Percentiles rank a stretch among this genome's conserved stretches.
These are phyloP conservation scores for Caenorhabditis inopinata DNA, from an alignment of 1,140 invertebrate genomes.

Conservation along the genomic window DNA sequence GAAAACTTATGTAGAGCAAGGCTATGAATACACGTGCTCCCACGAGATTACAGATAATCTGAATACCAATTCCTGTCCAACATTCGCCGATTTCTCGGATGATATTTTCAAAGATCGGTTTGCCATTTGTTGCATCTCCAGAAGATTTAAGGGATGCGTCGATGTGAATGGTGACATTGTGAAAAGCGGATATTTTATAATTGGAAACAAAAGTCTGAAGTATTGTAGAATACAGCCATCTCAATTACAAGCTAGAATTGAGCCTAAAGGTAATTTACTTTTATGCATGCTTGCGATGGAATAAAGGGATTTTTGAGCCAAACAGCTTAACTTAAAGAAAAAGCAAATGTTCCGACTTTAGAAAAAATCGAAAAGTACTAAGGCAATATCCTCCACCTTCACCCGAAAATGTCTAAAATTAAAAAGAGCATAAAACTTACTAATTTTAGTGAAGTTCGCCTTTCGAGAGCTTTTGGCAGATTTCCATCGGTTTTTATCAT, in stretches of 20 bases:
- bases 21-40: not conserved
- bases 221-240: not conserved
- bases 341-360: too few relatives aligned
- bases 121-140: conserved; percentile 13
- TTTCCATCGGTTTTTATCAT: too few relatives aligned
- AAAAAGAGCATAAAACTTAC: too few relatives aligned
- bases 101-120: conserved; percentile 18
- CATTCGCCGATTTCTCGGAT: conserved; percentile 12
- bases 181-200: not conserved
- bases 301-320: too few relatives aligned
- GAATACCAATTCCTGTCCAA: not conserved
- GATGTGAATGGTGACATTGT: conserved; percentile 19
- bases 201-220: conserved; percentile 1
- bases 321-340: too few relatives aligned
- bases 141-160: conserved; percentile 13
- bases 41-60: not conserved
- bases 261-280: not conserved
- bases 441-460: too few relatives aligned
- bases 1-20: not conserved
- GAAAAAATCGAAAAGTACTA: too few relatives aligned
- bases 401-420: too few relatives aligned
- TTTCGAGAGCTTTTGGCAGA: too few relatives aligned
- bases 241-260: not conserved
- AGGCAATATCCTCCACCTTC: too few relatives aligned
- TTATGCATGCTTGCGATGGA: too few relatives aligned